Base-by-base conservation (phyloP, 1,140 invertebrate genomes). In the Drosophila gunungcola region DNA sequence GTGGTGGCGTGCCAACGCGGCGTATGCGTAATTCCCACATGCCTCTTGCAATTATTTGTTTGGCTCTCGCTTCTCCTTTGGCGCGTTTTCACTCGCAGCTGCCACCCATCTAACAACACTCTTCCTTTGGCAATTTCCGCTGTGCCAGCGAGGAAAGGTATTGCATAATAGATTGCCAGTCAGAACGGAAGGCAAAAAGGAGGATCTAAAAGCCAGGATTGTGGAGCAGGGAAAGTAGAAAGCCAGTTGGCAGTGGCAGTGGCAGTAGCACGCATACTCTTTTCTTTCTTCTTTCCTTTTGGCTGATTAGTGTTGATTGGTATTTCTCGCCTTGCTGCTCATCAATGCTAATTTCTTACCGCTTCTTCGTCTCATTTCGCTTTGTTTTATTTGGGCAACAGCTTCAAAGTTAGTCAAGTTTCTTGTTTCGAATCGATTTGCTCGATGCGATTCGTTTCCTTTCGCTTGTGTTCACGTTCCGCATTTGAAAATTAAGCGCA, bases 231-330 rank as follows among this genome's bases (percentile, higher is more conserved):
- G 13, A 51, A 13, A 38, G 3, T 11, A 38, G 21, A 53, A 56
- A 21, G 11, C 29, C 43, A 45, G 43, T 34, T 43, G 21, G 38
- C 41, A 16, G 43, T 38, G 21, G 60, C 77, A 80, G 16, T 21
- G 16, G 16, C 16, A 21, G 16, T 21, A 32, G 60, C 77, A 80
- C 77, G 73, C 68, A 80, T 76, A 79, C 70, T 74, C 48, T 58
- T 54, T 63, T 69, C 49, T 76, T 51, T 11, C 13, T 51, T 16
- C 29, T 51, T 36, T 72, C 56, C 56, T 78, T 73, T 77, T 77
- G 62, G 58, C 88, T 90, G 88, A 90, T 90, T 90, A 90, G 88
- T 90, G 88, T 86, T 90, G 88, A 90, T 90, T 90, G 88, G 82
- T 86, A 84, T 90, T 90, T 90, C 72, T 91, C 83, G 82, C 88